Evolutionary conservation across 2,113 vertebrate species (phyloP).

Genomic region (Pluvianellus socialis): DNA sequence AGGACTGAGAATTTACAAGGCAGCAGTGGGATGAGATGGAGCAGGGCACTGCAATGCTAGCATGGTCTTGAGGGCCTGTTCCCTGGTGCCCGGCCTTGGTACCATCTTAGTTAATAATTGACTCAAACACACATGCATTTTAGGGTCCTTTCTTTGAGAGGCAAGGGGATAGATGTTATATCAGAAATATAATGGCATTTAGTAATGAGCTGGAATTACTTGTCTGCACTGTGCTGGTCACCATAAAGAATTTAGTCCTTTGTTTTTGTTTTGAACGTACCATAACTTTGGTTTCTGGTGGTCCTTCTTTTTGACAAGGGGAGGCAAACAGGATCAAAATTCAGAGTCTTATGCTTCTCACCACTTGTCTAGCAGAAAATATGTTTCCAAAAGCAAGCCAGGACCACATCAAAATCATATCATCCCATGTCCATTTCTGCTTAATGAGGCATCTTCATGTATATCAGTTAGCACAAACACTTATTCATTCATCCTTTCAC

Average conservation of each 20-base stretch:
- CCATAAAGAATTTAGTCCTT: neutral
- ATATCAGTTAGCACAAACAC: conserved; percentile 28
- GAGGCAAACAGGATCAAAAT: neutral
- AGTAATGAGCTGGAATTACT: neutral
- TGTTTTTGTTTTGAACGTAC: neutral
- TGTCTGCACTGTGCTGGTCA: neutral
- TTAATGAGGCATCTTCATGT: conserved; percentile 4
- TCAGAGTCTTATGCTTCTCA: neutral
- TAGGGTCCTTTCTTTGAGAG: neutral
- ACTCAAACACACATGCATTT: neutral
- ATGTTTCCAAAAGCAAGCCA: neutral
- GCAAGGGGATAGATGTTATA: neutral
- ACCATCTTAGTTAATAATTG: neutral
- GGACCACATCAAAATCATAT: conserved; percentile 20
- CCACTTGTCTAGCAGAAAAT: neutral
- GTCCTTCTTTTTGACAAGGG: neutral
- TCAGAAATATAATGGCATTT: neutral
- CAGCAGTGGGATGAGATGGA: neutral
- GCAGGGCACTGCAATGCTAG: neutral
- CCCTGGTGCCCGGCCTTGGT: neutral
- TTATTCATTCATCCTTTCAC: conserved; percentile 19
- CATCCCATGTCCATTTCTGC: neutral
- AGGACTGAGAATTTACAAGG: neutral
- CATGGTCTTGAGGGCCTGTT: neutral
- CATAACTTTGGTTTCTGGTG: neutral